Evolutionary conservation across 2,888 invertebrate species (phyloP), one percentile per base, ranked within the genome.

Genomic region (Trilocha varians): DNA sequence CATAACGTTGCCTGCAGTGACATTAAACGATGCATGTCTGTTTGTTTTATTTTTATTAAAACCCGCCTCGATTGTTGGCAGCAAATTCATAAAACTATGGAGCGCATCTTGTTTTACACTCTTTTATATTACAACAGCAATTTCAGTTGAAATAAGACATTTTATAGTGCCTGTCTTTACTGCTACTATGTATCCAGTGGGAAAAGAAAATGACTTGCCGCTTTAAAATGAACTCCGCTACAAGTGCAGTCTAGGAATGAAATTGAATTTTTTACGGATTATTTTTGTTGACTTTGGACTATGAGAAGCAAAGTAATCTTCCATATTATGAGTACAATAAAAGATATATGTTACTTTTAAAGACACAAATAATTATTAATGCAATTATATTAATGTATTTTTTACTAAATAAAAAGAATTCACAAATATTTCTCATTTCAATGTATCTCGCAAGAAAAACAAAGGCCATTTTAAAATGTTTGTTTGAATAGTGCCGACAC

Each of bases 1-100:
- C 75, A 79, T 77, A 62, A 59, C 64, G 70, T 67, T 74, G 72
- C 76, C 77, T 69, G 64, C 65, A 59, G 66, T 67, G 68, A 74
- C 74, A 75, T 76, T 76, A 79, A 82, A 76, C 74, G 72, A 69
- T 68, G 70, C 77, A 74, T 77, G 71, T 73, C 70, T 63, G 62
- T 60, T 40, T 43, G 25, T 34, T 34, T 40, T 44, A 62, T 65
- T 64, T 67, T 70, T 73, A 72, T 78, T 76, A 73, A 73, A 71
- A 65, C 68, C 62, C 69, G 70, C 72, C 72, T 64, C 77, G 72
- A 80, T 76, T 76, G 76, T 70, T 79, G 79, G 71, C 78, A 79
- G 75, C 65, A 66, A 59, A 70, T 73, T 76, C 76, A 76, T 79
- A 78, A 79, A 78, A 77, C 77, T 75, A 74, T 77, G 66, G 62